Evolutionary conservation across 2,797 vertebrate species (phyloP).

Genomic region (Mallotus villosus): DNA sequence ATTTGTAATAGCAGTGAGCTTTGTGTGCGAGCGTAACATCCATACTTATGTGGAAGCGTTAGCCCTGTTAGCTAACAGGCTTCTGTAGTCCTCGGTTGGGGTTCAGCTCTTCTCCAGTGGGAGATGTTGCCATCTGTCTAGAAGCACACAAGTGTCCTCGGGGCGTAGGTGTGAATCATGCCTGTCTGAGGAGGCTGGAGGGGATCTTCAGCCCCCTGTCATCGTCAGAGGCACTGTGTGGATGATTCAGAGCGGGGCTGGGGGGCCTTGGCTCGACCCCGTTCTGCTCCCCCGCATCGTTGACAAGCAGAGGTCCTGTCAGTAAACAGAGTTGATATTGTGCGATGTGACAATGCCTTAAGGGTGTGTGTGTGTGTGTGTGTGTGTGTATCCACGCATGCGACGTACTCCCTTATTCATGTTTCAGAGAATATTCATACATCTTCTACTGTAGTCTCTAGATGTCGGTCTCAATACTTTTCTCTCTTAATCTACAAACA

Average conservation of each 20-base stretch:
- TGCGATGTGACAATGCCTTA: conserved; percentile 44
- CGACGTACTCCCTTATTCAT: too few species aligned
- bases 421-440: neutral
- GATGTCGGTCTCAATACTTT: neutral
- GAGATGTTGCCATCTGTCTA: neutral
- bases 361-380: conserved; percentile 15
- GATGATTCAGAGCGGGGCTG: conserved; percentile 8
- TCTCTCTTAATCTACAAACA: conserved; percentile 8
- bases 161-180: neutral
- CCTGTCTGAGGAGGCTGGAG: neutral
- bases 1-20: too few species aligned
- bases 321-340: conserved; percentile 44
- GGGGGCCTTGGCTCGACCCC: conserved; percentile 47
- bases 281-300: conserved; percentile 28
- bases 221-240: conserved; percentile 31
- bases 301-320: conserved; percentile 45
- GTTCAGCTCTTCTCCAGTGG: neutral
- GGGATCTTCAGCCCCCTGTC: neutral
- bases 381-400: neutral
- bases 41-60: too few species aligned
- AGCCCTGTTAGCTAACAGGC: too few species aligned
- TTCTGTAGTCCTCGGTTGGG: neutral
- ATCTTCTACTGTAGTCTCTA: neutral
- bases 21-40: neutral
- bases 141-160: too few species aligned